Evolutionary conservation across 2,888 invertebrate genomes (phyloP), one percentile per base, ranked within the genome.

Genomic region (Rugalucina vietnamica): DNA sequence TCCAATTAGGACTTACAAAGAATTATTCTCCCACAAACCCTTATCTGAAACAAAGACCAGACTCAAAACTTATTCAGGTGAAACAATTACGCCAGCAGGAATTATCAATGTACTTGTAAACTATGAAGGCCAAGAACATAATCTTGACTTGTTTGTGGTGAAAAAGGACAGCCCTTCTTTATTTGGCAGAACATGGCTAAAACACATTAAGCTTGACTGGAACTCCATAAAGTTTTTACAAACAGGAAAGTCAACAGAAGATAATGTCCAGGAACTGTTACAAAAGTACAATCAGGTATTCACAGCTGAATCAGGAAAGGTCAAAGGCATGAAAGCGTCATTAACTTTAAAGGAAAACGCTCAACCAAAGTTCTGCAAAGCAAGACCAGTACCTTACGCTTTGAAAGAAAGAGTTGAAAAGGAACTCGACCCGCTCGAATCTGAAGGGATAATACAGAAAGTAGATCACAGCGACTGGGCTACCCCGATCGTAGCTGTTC

Each of bases 381-480:
- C 71, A 32, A 71, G 72, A 36, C 75, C 74, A 24, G 69, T 80
- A 37, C 75, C 79, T 12, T 79, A 74, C 54, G 57, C 79, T 18
- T 18, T 85, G 29, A 60, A 70, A 65, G 0, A 36, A 21, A 32
- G 49, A 43, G 79, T 85, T 2, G 82, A 78, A 57, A 4, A 34
- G n/a, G 81, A 82, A 39, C 37, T 82, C 14, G 39, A 60, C 5
- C 27, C 74, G 32, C 71, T 83, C 12, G 79, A 78, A 76, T 50
- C 54, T 1, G n/a, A 36, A 21, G 80, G 81, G 34, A 71, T 84
- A 18, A 57, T 81, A 24, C 29, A 70, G 18, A 57, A 76, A 1
- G 78, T 81, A n/a, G 81, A 73, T 18, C 65, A 72, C 37, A 75
- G 83, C 72, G 69, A 78, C 54, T 85, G 83, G 87, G 85, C 71